Conservation (phyloP, 2,113 vertebrate species). For the Leptobrachium leishanense region DNA sequence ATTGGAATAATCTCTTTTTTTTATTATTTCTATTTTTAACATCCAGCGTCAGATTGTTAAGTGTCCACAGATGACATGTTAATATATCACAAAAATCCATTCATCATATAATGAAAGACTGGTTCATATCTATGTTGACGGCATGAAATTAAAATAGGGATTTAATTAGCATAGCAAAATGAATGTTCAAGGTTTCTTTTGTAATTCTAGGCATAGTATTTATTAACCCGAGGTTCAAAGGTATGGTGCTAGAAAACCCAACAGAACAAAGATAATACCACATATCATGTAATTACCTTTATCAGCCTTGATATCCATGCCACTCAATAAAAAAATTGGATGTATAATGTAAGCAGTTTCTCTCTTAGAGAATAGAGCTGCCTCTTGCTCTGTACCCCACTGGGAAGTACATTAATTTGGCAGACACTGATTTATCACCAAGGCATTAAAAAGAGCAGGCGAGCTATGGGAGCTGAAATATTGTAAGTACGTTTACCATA, state of each 20-base stretch:
- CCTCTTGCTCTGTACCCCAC: constrained; percentile 23
- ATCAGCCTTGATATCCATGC: constrained; percentile 41
- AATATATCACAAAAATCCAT: not conserved
- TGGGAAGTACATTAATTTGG: constrained; percentile 42
- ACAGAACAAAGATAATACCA: constrained; percentile 41
- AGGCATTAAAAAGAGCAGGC: constrained; percentile 23
- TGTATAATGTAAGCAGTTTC: constrained; percentile 35
- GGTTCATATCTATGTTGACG: not conserved
- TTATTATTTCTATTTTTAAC: not conserved
- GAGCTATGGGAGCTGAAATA: constrained; percentile 17
- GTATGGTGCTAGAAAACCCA: constrained; percentile 33
- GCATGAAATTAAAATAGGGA: constrained; percentile 2
- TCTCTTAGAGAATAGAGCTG: constrained; percentile 27
- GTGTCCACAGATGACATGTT: not conserved
- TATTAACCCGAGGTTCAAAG: constrained; percentile 23
- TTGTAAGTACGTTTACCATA: constrained; percentile 11
- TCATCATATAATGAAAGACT: not conserved
- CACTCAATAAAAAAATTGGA: constrained; percentile 44
- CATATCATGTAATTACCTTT: constrained; percentile 45
- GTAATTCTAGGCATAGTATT: constrained; percentile 29
- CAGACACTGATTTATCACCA: constrained; percentile 47
- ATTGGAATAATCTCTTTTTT: too few relatives aligned
- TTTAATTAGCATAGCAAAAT: constrained; percentile 38
- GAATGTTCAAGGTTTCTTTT: constrained; percentile 8
- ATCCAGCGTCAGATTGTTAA: not conserved